Percentiles rank a stretch among this genome's conserved stretches.
phyloP scores from a whole-genome alignment of 2,113 vertebrate genomes.

The Dicaeum eximium region DNA sequence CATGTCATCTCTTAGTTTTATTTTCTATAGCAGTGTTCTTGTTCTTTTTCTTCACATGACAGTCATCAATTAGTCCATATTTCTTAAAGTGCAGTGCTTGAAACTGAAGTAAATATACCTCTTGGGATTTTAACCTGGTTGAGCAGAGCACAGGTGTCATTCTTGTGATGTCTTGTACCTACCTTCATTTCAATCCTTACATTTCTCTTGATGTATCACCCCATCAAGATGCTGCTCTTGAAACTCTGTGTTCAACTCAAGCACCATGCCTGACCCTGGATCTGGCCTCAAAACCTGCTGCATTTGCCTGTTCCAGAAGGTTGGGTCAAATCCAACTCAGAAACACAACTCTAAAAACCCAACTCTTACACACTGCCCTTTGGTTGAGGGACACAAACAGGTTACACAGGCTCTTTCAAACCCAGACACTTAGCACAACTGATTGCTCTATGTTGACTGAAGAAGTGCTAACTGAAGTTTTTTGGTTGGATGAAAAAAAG shows the following conservation, averaged over 20 bases:
- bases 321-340: background rate
- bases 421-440: background rate
- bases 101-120: background rate
- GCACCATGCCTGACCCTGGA: background rate
- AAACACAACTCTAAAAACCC: no score
- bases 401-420: background rate
- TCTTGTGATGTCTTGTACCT: background rate
- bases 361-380: fast-evolving
- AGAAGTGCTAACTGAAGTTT: background rate
- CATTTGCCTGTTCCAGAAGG: background rate
- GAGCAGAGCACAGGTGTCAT: background rate
- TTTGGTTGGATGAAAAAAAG: background rate
- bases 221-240: background rate
- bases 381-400: background rate
- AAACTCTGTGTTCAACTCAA: background rate
- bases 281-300: background rate
- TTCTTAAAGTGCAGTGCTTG: background rate
- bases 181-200: background rate
- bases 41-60: background rate
- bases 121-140: background rate
- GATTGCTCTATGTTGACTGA: background rate
- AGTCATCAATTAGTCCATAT: background rate
- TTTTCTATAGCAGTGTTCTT: background rate
- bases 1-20: background rate
- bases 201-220: background rate